Evolutionary conservation across 2,113 vertebrate species (phyloP).

Genomic region (Crotalus horridus): DNA sequence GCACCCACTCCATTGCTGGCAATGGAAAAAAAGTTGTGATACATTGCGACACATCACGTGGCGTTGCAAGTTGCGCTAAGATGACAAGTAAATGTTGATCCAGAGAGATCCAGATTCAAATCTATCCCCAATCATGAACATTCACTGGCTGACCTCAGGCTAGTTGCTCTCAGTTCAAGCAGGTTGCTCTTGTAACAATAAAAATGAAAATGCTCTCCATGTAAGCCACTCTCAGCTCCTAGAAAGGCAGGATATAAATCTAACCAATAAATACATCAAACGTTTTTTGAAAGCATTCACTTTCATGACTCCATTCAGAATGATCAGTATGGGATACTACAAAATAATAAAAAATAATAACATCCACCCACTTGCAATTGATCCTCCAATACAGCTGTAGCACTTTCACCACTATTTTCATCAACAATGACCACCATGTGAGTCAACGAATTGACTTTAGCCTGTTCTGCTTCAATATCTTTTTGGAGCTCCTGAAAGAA

Average conservation of each 20-base stretch:
- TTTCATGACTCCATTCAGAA: not conserved
- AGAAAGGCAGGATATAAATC: not conserved
- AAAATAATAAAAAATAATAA: not conserved
- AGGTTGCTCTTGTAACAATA: not conserved
- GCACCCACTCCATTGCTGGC: too few relatives aligned
- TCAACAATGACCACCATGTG: slow-evolving; percentile 99
- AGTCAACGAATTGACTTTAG: slow-evolving; percentile 96
- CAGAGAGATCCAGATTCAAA: not conserved
- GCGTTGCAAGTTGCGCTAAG: not conserved
- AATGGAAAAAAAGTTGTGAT: too few relatives aligned
- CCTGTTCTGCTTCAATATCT: slow-evolving; percentile 92
- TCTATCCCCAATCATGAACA: not conserved
- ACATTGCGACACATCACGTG: too few relatives aligned
- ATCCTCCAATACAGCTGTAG: slow-evolving; percentile 87
- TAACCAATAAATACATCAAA: not conserved
- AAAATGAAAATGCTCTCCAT: not conserved
- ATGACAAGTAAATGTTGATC: not conserved
- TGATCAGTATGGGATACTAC: not conserved
- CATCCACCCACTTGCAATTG: slow-evolving; percentile 83
- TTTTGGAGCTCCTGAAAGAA: slow-evolving; percentile 81
- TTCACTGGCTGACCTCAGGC: not conserved
- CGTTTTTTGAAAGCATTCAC: not conserved
- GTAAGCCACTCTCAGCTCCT: not conserved
- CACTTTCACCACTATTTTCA: slow-evolving; percentile 88
- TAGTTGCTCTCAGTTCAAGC: not conserved